Base-by-base conservation (phyloP, 2,888 invertebrate species). In the Lasioglossum villosulum region DNA sequence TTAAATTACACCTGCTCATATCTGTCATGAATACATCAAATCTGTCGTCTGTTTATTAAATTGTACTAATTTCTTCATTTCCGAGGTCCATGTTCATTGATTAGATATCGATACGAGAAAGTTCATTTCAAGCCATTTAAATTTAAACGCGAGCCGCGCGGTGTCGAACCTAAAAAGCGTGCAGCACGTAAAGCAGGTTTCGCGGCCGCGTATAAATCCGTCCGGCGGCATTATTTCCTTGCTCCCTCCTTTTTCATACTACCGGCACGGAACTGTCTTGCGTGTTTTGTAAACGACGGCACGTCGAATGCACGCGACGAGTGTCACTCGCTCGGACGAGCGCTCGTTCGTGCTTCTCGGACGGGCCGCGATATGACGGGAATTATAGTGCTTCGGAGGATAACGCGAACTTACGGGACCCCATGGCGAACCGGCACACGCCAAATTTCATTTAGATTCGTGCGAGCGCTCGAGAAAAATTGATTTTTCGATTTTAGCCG, bases 271-370 rank as follows among this genome's bases (percentile, higher is more conserved):
- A 48, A 52, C 45, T 56, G 68, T 73, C 68, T 79, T 42, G 79
- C 52, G 52, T 74, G 78, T 82, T 80, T 74, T 45, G 74, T 70
- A 42, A 39, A 80, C 79, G 79, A 42, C 30, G 14, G 16, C 77
- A 23, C 66, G 52, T 66, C 34, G 68, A 72, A 71, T 71, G 45
- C 63, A 73, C 42, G 71, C 72, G 78, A 52, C 80, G 68, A 48
- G 56, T 71, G 79, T 82, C 80, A 48, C 45, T 71, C 56, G 37
- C 48, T 70, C 19, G 72, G 27, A 48, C 72, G 71, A 16, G 71
- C 59, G 30, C 59, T 16, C 27, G n/a, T 34, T 71, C 70, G 70
- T 14, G 70, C n/a, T 16, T 27, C 42, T 27, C 45, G 71, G n/a
- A 30, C 71, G 45, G 30, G 45, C 19, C 45, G 16, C 45, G 45